A percentile compares a stretch with the other conserved stretches of the same genome.
Conservation (phyloP, 2,888 invertebrate genomes). For the Cosmopolites sordidus region DNA sequence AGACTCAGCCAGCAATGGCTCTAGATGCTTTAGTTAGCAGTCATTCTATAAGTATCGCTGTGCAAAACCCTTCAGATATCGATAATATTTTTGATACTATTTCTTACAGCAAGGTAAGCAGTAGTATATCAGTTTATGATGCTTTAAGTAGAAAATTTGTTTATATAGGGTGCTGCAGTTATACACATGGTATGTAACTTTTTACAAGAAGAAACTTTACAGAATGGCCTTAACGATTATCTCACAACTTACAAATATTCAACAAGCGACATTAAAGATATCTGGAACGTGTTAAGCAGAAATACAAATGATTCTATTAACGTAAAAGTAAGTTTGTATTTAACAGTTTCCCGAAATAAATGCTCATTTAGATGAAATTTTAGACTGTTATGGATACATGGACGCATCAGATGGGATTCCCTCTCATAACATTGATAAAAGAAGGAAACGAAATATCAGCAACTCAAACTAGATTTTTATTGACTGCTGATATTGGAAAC, state of each 20-base stretch:
- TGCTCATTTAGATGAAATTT: not conserved
- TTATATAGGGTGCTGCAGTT: constrained; percentile 62
- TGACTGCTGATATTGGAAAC: constrained; percentile 47
- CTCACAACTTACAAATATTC: constrained; percentile 63
- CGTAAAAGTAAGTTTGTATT: constrained; percentile 54
- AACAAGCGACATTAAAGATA: constrained; percentile 73
- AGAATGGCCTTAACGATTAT: constrained; percentile 63
- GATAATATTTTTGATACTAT: constrained; percentile 72
- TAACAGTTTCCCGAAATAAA: not conserved
- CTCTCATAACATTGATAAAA: constrained; percentile 64
- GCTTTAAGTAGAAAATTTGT: not conserved
- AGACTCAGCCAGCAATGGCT: constrained; percentile 63
- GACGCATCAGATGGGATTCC: constrained; percentile 81
- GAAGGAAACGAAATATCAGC: constrained; percentile 60
- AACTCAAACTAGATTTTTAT: constrained; percentile 62
- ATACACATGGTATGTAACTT: constrained; percentile 69
- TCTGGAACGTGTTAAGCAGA: constrained; percentile 72
- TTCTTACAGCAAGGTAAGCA: constrained; percentile 64
- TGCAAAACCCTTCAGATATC: constrained; percentile 66
- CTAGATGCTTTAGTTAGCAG: constrained; percentile 67
- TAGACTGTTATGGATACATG: constrained; percentile 71
- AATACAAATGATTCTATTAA: constrained; percentile 59
- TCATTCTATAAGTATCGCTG: constrained; percentile 66
- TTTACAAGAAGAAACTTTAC: constrained; percentile 60
- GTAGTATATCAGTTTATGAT: too few species aligned